phyloP scores from a whole-genome alignment of 2,113 vertebrate genomes.

The Hyperoodon ampullatus region DNA sequence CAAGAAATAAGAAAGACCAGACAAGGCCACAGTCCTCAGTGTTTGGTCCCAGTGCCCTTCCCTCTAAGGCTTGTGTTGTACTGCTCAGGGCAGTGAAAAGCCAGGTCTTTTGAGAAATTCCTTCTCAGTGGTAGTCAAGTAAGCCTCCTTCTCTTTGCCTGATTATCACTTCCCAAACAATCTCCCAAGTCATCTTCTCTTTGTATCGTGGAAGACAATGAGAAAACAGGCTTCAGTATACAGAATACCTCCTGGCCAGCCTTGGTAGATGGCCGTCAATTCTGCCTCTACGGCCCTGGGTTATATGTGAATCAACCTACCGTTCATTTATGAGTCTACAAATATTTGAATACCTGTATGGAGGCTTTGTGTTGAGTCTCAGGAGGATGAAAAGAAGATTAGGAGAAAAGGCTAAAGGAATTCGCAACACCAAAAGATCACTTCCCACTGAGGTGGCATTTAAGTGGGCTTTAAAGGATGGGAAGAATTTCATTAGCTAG shows the following conservation, averaged over 20 bases:
- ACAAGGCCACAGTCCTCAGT: not conserved
- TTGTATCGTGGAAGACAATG: not conserved
- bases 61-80: not conserved
- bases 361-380: constrained; percentile 23
- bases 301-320: constrained; percentile 25
- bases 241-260: not conserved
- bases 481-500: constrained; percentile 70
- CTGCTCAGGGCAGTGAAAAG: not conserved
- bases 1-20: constrained; percentile 22
- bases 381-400: constrained; percentile 62
- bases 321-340: not conserved
- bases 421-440: constrained; percentile 52
- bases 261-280: not conserved
- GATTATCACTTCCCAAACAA: not conserved
- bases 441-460: constrained; percentile 56
- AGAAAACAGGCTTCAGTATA: constrained; percentile 3
- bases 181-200: not conserved
- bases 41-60: not conserved
- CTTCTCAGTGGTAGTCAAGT: not conserved
- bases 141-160: not conserved
- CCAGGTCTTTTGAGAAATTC: not conserved
- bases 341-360: constrained; percentile 26
- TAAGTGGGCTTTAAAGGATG: constrained; percentile 62
- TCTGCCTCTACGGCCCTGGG: not conserved
- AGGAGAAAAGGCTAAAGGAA: constrained; percentile 57